Base-by-base conservation (phyloP, 2,113 vertebrate genomes). In the Eleginops maclovinus region DNA sequence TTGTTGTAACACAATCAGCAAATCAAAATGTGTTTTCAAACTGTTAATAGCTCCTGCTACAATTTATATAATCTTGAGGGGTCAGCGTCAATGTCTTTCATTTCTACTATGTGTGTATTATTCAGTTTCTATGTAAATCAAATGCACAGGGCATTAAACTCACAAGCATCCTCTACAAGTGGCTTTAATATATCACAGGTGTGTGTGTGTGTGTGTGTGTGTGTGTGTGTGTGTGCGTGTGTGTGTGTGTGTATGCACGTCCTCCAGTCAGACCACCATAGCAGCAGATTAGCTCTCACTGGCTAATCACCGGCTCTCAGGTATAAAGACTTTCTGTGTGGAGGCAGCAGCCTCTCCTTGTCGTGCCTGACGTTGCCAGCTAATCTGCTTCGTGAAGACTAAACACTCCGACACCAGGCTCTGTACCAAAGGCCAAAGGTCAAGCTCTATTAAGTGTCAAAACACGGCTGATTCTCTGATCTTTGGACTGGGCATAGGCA, bases 281-380 rank as follows among this genome's bases (percentile, higher is more conserved):
- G 78, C 68, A 80, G 88, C 77, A 89, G 87, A 94, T 94, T 91
- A 93, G 84, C 44, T 53, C 59, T 79, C 1, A 9, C 31, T 36
- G 8, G 31, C 70, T 89, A 93, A 88, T 94, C 92, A 87, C 84
- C 71, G 77, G 47, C 73, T 83, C 75, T 72, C 61, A 77, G 82
- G 55, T 91, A 89, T 93, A 94, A 94, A 93, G 88, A 78, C 55
- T 77, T 85, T 79, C 85, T 89, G 85, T 93, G 85, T 90, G 70
- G 54, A 76, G 72, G 81, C 60, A 79, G 75, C 80, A 83, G 81
- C 83, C 63, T 80, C 66, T 86, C 72, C 80, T 85, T 77, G 77
- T 80, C 79, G 66, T 77, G 47, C 58, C 69, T 79, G 83, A 84
- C 68, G 85, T 81, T 84, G 81, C 75, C 54, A 69, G 65, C 83